Conservation (phyloP, 2,797 vertebrate genomes). For the Parambassis ranga region DNA sequence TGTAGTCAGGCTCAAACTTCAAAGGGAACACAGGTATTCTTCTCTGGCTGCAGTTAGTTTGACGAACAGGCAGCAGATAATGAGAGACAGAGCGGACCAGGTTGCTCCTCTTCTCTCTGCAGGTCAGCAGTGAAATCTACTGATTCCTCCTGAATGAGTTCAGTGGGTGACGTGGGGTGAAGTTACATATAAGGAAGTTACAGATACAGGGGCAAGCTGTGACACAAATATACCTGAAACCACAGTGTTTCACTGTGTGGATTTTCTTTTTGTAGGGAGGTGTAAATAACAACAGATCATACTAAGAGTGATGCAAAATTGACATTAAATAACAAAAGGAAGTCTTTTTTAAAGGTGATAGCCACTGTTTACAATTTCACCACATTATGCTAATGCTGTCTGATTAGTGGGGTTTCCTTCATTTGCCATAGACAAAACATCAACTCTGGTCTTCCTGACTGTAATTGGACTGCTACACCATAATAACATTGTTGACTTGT, state of each 20-base stretch:
- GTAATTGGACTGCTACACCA: too few species aligned
- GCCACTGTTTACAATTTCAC: too few species aligned
- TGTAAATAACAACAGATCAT: too few species aligned
- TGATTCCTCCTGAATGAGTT: slow-evolving; percentile 48
- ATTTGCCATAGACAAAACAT: not conserved
- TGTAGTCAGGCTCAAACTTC: slow-evolving; percentile 59
- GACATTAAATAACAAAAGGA: too few species aligned
- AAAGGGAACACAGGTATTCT: slow-evolving; percentile 71
- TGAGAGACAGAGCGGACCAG: slow-evolving; percentile 60
- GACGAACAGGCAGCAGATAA: slow-evolving; percentile 65
- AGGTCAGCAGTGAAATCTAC: slow-evolving; percentile 40
- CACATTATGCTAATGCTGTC: too few species aligned
- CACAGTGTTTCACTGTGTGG: too few species aligned
- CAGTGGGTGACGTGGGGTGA: slow-evolving; percentile 20
- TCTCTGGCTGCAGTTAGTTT: slow-evolving; percentile 62
- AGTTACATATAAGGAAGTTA: slow-evolving; percentile 10
- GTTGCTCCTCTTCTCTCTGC: slow-evolving; percentile 35
- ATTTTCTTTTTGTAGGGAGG: too few species aligned
- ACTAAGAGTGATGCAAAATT: too few species aligned
- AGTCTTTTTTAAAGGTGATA: too few species aligned
- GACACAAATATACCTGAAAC: not conserved
- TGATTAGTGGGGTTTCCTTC: too few species aligned
- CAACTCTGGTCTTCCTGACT: too few species aligned
- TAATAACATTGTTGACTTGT: not conserved
- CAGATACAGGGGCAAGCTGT: not conserved